Evolutionary conservation across 2,113 vertebrate species (phyloP), one percentile per base, ranked within the genome.

Genomic region (Ovis aries): DNA sequence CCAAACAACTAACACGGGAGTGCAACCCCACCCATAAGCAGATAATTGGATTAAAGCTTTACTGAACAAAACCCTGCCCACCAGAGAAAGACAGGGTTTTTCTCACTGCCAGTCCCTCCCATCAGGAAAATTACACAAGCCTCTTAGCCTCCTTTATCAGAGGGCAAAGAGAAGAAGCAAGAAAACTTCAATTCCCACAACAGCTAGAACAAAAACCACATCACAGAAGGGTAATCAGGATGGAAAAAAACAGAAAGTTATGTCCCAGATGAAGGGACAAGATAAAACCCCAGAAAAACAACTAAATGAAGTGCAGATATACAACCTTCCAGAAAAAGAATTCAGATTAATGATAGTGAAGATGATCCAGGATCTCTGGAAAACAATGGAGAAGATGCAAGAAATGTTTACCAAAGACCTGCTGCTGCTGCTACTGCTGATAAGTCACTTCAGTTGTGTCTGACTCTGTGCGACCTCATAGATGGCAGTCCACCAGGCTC

Each of bases 401-500:
- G 36, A 40, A 74, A 74, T 40, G 36, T 74, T 74, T 74, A 74
- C 10, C 19, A 74, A 25, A 74, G 36, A 74, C 67, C 21, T 40
- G 27, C 27, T 60, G 57, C 57, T 60, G 59, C 57, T 59, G 57
- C 55, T 57, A 25, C 59, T 60, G 59, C 59, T 60, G 59, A 27
- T 13, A 29, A 60, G 27, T 60, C 59, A 14, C 59, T 60, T 60
- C 59, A 60, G 59, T 31, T 2, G 2, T 60, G 12, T 60, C 59
- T 3, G 27, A 60, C 12, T 31, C 59, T 31, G 5, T 60, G 59
- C 0, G 5, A 60, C 5, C 59, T 27, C 27, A 31, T 14, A 31
- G 12, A 31, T 0, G 1, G 27, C 59, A 60, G 12, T 27, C 5
- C 12, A 31, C 12, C 12, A 60, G 59, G 27, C 59, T 31, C 5